Base-by-base conservation (phyloP, 2,888 invertebrate genomes). In the Adineta ricciae region DNA sequence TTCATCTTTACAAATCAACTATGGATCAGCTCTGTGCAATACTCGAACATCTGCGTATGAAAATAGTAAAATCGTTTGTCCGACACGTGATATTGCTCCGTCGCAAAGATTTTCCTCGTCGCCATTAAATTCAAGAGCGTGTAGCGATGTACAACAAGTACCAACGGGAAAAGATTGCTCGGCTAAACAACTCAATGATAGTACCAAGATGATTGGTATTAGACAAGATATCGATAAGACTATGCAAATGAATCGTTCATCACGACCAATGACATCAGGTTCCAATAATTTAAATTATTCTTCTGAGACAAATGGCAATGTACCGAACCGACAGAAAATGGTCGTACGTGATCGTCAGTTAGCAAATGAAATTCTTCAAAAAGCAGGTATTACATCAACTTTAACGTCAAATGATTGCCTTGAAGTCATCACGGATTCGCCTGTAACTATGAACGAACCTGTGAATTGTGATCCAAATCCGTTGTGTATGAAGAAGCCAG, bases 381-480 rank as follows among this genome's bases (percentile, higher is more conserved):
- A 78, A 78, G 78, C 78, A 41, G 78, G 78, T 2, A 41, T 78
- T 14, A 3, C 21, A 24, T 78, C 78, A n/a, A 78, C 38, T 38
- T n/a, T n/a, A n/a, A 41, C 41, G 21, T 2, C 41, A 78, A 41
- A n/a, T 41, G 78, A 41, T 41, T 78, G 78, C n/a, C 41, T 78
- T 9, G 78, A 78, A 78, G 78, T 78, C 0, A 78, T 78, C n/a
- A n/a, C 78, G 9, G 78, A 78, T 41, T 1, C 11, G 14, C 78
- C 78, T 21, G 78, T 78, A 8, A n/a, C 78, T 41, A 41, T 24
- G 4, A 41, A 78, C 41, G 78, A 78, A n/a, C 24, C 38, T 78
- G 41, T 78, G 9, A 78, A 41, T 78, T 78, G 78, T 41, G 78
- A 78, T 78, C 78, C 78, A 41, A 24, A 78, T 78, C 78, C 78